phyloP scores from a whole-genome alignment of 2,797 vertebrate species.

The Gymnopithys bicolor region DNA sequence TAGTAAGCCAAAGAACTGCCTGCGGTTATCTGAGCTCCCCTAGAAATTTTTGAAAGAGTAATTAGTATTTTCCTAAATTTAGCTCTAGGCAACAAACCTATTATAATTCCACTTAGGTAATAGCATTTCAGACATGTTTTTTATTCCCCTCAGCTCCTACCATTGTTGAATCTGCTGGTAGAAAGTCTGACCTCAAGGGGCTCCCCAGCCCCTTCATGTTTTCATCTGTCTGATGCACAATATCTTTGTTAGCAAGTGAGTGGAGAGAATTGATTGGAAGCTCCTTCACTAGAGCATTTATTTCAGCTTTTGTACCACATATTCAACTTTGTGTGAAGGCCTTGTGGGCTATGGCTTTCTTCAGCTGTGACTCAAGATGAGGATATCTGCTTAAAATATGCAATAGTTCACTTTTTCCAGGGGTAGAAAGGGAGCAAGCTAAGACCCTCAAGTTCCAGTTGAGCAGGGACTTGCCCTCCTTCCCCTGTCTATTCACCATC shows the following conservation, averaged over 20 bases:
- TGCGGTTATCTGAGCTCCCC: not conserved
- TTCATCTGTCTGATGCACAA: not conserved
- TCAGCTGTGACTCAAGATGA: not conserved
- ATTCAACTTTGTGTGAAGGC: not conserved
- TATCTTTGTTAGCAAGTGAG: not conserved
- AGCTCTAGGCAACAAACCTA: not conserved
- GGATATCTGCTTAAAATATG: rapidly evolving
- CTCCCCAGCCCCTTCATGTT: not conserved
- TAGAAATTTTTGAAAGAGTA: not conserved
- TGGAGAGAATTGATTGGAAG: not conserved
- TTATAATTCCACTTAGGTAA: not conserved
- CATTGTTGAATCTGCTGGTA: rapidly evolving
- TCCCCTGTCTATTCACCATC: not conserved
- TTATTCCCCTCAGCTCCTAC: not conserved
- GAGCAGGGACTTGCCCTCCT: not conserved
- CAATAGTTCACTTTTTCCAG: not conserved
- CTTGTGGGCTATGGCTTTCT: not conserved
- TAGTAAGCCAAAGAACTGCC: not conserved
- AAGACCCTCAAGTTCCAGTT: not conserved
- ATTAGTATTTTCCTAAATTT: not conserved
- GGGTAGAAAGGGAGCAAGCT: not conserved
- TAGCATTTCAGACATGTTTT: not conserved
- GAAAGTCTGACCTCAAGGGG: not conserved
- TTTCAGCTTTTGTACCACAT: not conserved
- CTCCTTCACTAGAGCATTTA: not conserved